A percentile compares a stretch with the other conserved stretches of the same genome.
phyloP scores from a whole-genome alignment of 2,888 invertebrate genomes.

The Agrotis puta region DNA sequence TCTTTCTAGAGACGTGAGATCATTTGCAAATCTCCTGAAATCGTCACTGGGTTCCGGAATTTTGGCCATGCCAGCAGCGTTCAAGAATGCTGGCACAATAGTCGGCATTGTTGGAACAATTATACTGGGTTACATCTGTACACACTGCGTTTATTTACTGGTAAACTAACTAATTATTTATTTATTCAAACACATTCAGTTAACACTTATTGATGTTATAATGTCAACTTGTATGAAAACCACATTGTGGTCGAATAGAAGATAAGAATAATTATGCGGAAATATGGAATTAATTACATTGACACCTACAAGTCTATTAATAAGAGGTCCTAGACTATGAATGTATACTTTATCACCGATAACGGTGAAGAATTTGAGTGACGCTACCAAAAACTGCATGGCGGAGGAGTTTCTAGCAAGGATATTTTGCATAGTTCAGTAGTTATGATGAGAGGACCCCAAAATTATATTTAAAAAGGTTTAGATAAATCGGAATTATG shows the following conservation, averaged over 20 bases:
- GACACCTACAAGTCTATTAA: not conserved
- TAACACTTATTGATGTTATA: conserved; percentile 11
- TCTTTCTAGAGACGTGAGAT: conserved; percentile 93
- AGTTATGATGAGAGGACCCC: no score
- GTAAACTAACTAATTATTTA: conserved; percentile 87
- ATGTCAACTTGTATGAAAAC: conserved; percentile 36
- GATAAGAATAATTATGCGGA: conserved; percentile 33
- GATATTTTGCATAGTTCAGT: no score
- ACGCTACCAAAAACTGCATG: no score
- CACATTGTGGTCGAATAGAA: conserved; percentile 43
- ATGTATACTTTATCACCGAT: not conserved
- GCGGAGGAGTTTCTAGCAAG: no score
- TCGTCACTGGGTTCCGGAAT: conserved; percentile 98
- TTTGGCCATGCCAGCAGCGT: conserved; percentile 97
- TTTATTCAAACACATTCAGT: conserved; percentile 6
- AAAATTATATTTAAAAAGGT: no score
- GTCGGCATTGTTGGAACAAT: conserved; percentile 95
- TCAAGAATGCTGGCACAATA: conserved; percentile 95
- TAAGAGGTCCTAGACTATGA: not conserved
- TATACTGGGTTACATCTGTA: conserved; percentile 96
- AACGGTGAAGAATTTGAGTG: no score
- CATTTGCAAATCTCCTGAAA: conserved; percentile 97
- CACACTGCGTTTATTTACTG: conserved; percentile 98
- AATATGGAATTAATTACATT: conserved; percentile 31
- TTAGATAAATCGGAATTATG: no score